Evolutionary conservation across 2,888 invertebrate genomes (phyloP), one percentile per base, ranked within the genome.

Genomic region (Ectemnius lituratus): DNA sequence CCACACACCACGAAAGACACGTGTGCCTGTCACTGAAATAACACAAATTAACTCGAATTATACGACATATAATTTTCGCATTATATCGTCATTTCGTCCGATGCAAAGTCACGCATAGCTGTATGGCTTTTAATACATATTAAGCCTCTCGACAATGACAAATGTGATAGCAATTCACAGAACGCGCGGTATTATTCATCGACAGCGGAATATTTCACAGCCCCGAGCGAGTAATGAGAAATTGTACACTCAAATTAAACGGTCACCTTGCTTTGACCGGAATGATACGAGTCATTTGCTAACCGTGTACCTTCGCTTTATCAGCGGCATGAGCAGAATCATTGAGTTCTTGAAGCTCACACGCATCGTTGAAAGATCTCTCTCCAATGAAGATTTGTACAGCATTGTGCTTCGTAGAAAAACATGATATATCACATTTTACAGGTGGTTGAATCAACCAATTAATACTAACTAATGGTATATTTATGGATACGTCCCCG

Each of bases 121-220:
- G 45, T 18, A 46, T 16, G 46, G 56, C 56, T 65, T 75, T 75
- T 66, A 75, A 72, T 60, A 18, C 16, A 45, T 62, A 60, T 68
- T 65, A 67, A 67, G 67, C 37, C 45, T 46, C 11, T 14, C 28
- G 60, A 60, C 60, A 37, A 37, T n/a, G 60, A 37, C 28, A 60
- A 60, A 60, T 58, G 58, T 58, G 58, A 58, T 58, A 58, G 14
- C 58, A 5, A 14, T 58, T 23, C 58, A 27, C 23, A 18, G 27
- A 14, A 13, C 13, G 14, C 58, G 20, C 23, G 58, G 58, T 23
- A 58, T 18, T 58, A 14, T 20, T 14, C 13, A 13, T 23, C 14
- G 14, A 5, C 58, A 11, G 20, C 20, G 27, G 14, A 58, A 37
- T 37, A 37, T 37, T 37, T 37, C 37, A 37, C 37, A 11, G 37